Base-by-base conservation (phyloP, 2,797 vertebrate species). In the Menidia menidia region DNA sequence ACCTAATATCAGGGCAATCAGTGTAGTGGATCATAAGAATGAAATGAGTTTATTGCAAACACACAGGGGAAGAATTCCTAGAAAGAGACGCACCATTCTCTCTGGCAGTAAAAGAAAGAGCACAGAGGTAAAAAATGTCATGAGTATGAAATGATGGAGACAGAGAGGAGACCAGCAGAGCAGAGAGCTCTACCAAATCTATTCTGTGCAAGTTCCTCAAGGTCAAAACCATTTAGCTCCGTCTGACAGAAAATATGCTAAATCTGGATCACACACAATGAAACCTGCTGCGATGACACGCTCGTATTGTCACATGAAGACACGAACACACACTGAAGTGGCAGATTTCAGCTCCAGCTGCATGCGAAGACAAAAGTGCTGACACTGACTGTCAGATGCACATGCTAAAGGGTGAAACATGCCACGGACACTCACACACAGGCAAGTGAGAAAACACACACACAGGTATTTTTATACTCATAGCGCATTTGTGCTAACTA, bases 241-340 rank as follows among this genome's bases (percentile, higher is more conserved):
- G 73, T 64, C 85, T 76, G 87, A 87, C 71, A 69, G 76, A 85
- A 59, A 64, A 78, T 35, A 64, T 50, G 69, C 62, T 72, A 75
- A 87, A 87, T 75, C 42, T 61, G 73, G 54, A 33, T 15, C 1
- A 1, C 60, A 64, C 25, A 58, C 57, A 71, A 81, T 77, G 71
- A 80, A 84, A 73, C 82, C 78, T 72, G 83, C 82, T 76, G 72
- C 2, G 64, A 75, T 61, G 71, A 88, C 60, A 79, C 65, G 68
- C 50, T 71, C 73, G 55, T 35, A 45, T 39, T 0, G 1, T 66
- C 61, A 39, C 60, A 55, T 1, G 53, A 45, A 53, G 44, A 67
- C 54, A 53, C 60, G 52, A 51, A 55, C 48, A 57, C 47, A 57
- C 45, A 60, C 1, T 15, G n/a, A 61, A 62, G 43, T 59, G 58